Percentiles rank a stretch among this genome's conserved stretches.
These are phyloP conservation scores for Melieria omissa DNA, from an alignment of 2,888 invertebrate genomes.

Conservation along the genomic window DNA sequence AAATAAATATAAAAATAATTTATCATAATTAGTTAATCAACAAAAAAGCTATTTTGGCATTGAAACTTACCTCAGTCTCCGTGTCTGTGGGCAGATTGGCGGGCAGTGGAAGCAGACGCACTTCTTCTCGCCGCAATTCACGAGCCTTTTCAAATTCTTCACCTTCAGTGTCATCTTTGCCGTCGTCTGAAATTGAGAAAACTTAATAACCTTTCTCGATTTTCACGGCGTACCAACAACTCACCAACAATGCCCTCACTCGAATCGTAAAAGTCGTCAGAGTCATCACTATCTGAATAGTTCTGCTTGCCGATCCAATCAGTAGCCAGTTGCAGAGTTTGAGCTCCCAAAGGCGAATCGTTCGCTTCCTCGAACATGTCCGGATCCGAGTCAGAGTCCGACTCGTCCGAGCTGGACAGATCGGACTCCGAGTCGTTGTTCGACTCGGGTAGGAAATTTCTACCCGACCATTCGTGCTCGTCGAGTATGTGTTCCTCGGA, in stretches of 20 bases:
- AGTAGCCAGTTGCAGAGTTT: slow-evolving; percentile 76
- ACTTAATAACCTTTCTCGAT: background rate
- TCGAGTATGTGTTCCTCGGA: slow-evolving; percentile 81
- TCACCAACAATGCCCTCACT: slow-evolving; percentile 66
- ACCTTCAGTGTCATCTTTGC: slow-evolving; percentile 79
- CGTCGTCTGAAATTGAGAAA: slow-evolving; percentile 63
- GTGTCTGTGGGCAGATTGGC: slow-evolving; percentile 73
- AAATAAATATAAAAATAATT: slow-evolving; percentile 47
- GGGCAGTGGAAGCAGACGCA: slow-evolving; percentile 73
- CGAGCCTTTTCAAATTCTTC: slow-evolving; percentile 76
- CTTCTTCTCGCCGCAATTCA: slow-evolving; percentile 76
- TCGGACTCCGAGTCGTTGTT: slow-evolving; percentile 78
- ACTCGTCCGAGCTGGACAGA: slow-evolving; percentile 68
- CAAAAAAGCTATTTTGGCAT: slow-evolving; percentile 34
- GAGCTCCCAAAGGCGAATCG: slow-evolving; percentile 69
- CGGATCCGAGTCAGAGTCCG: slow-evolving; percentile 74
- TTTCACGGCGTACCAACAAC: slow-evolving; percentile 13
- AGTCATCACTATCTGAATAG: slow-evolving; percentile 67
- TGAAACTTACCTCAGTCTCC: slow-evolving; percentile 76
- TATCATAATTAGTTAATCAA: slow-evolving; percentile 47
- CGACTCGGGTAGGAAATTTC: slow-evolving; percentile 87
- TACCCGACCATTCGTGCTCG: slow-evolving; percentile 95
- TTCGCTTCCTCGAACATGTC: slow-evolving; percentile 77
- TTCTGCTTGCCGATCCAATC: slow-evolving; percentile 74
- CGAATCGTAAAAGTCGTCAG: slow-evolving; percentile 66